Percentiles rank a stretch among this genome's conserved stretches.
These are phyloP conservation scores for Asobara japonica DNA, from an alignment of 1,140 invertebrate species.

Conservation along the genomic window DNA sequence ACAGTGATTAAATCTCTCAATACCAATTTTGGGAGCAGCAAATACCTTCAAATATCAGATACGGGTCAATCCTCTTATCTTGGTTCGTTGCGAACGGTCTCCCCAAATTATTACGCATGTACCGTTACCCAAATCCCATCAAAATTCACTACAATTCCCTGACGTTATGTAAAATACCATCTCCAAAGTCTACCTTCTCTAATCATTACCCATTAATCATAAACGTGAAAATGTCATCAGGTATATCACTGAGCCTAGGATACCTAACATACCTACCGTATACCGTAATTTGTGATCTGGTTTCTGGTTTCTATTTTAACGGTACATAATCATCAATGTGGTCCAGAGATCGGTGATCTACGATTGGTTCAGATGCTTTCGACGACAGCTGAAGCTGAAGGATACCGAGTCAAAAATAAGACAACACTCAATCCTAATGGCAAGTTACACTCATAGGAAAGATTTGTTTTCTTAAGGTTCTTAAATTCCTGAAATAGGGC, in stretches of 20 bases:
- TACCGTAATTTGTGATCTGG: slow-evolving; percentile 34
- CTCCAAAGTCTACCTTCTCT: not conserved
- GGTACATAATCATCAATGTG: not conserved
- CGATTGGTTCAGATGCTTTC: not conserved
- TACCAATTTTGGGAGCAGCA: not conserved
- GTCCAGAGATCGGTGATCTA: not conserved
- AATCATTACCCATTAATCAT: slow-evolving; percentile 27
- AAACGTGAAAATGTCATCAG: slow-evolving; percentile 9
- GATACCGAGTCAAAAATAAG: not conserved
- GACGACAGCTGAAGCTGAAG: not conserved
- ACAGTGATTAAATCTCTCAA: not conserved
- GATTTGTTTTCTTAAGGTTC: no score
- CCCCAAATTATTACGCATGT: not conserved
- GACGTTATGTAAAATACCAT: not conserved
- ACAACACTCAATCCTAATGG: not conserved
- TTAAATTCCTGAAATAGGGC: no score
- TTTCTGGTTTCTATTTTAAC: slow-evolving; percentile 14
- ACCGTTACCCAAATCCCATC: not conserved
- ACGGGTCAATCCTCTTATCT: slow-evolving; percentile 24
- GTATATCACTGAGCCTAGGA: not conserved
- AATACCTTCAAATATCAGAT: slow-evolving; percentile 3
- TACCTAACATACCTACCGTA: no score
- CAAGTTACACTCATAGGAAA: no score
- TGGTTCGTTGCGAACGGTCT: slow-evolving; percentile 12
- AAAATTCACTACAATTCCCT: not conserved